Conservation (phyloP, 2,888 invertebrate genomes). For the Andrena flavipes region DNA sequence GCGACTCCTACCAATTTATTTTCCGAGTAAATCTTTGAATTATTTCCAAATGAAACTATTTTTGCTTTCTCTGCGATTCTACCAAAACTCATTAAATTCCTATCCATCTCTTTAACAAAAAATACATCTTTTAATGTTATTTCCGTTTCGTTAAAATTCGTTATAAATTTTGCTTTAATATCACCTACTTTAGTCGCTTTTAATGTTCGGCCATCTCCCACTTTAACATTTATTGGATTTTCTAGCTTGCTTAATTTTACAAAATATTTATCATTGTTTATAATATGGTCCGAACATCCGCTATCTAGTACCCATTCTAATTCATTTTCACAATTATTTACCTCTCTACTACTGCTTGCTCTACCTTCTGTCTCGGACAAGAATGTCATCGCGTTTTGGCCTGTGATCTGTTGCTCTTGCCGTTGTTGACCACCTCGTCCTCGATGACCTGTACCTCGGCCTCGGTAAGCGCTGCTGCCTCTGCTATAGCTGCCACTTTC, state of each 20-base stretch:
- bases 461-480: too few species aligned
- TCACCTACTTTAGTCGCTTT: slow-evolving; percentile 40
- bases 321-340: neutral
- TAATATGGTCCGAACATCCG: neutral
- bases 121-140: slow-evolving; percentile 30
- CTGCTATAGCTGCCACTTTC: too few species aligned
- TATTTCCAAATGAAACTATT: slow-evolving; percentile 12
- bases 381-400: too few species aligned
- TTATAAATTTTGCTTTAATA: slow-evolving; percentile 1
- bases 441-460: too few species aligned
- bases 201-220: slow-evolving; percentile 32
- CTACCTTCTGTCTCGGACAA: too few species aligned
- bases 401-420: neutral
- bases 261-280: neutral
- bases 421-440: too few species aligned
- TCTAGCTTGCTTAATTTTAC: neutral
- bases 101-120: slow-evolving; percentile 42
- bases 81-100: slow-evolving; percentile 39
- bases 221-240: slow-evolving; percentile 32
- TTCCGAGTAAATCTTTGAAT: slow-evolving; percentile 18
- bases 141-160: neutral
- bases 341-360: neutral
- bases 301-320: slow-evolving; percentile 46
- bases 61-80: slow-evolving; percentile 36
- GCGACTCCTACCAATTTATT: slow-evolving; percentile 8